Evolutionary conservation across 1,140 invertebrate genomes (phyloP).

Genomic region (Rhizoglyphus robini): DNA sequence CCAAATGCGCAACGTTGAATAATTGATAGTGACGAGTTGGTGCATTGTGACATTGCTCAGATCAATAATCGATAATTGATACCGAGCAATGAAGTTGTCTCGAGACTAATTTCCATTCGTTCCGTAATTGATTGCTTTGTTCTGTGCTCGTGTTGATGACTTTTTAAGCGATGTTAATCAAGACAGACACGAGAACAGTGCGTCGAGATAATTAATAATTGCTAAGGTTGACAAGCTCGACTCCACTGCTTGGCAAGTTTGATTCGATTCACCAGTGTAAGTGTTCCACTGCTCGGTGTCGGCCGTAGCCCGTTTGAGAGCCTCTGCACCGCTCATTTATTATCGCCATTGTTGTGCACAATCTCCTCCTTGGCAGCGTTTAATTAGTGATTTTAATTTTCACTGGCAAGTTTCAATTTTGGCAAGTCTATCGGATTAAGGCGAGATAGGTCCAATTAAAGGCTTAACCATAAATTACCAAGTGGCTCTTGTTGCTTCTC

Average conservation of each 20-base stretch:
- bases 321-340: not conserved
- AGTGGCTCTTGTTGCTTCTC: not conserved
- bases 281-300: not conserved
- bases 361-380: not conserved
- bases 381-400: slow-evolving; percentile 1
- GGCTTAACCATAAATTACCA: not conserved
- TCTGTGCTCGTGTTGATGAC: slow-evolving; percentile 2
- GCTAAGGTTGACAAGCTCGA: slow-evolving; percentile 1
- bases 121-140: not conserved
- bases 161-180: slow-evolving; percentile 14
- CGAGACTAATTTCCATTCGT: not conserved
- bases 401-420: not conserved
- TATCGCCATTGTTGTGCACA: not conserved
- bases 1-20: not conserved
- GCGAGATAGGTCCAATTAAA: not conserved
- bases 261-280: not conserved
- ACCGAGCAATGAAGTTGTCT: too few species aligned
- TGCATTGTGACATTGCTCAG: not conserved
- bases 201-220: slow-evolving; percentile 11
- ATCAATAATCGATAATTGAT: not conserved
- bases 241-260: too few species aligned
- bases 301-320: too few species aligned
- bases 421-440: not conserved
- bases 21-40: not conserved
- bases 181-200: not conserved